Base-by-base conservation (phyloP, 2,888 invertebrate genomes). In the Epistrophe grossulariae region DNA sequence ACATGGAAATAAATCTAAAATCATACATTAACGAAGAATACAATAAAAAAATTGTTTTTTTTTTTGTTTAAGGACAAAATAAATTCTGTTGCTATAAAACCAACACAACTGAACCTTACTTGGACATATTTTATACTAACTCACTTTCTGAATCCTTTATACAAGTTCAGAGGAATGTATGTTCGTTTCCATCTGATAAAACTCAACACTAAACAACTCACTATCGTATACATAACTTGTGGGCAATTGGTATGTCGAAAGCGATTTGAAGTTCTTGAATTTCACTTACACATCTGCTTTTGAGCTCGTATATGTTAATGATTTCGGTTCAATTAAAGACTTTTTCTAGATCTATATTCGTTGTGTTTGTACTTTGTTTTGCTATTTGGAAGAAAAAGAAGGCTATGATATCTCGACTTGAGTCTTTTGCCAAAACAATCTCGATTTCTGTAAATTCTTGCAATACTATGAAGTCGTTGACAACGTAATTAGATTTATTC, bases 201-300 rank as follows among this genome's bases (percentile, higher is more conserved):
- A n/a, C n/a, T n/a, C n/a, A n/a, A n/a, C n/a, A n/a, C n/a, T n/a
- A n/a, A n/a, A n/a, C n/a, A n/a, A n/a, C n/a, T n/a, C n/a, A n/a
- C n/a, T n/a, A n/a, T n/a, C n/a, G n/a, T n/a, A n/a, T n/a, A n/a
- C n/a, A 76, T 15, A 91, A 89, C 55, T 90, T 90, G 64, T 92
- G 92, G 0, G 92, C 91, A 0, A 93, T 90, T 3, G 93, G 93
- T 80, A 93, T 91, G 31, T 89, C 89, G 24, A 93, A 91, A 5
- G 89, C 88, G 0, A 93, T 87, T 48, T 92, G 91, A 64, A 93
- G 84, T 13, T 90, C 90, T 28, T 91, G 90, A n/a, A 93, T 90
- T 9, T 88, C 90, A 88, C 93, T 93, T 40, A 93, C 93, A 0
- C 93, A 93, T 66, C 91, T 91, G 78, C 93, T 93, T 79, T 91